A percentile compares a stretch with the other conserved stretches of the same genome.
phyloP scores from a whole-genome alignment of 1,140 invertebrate species.

The Diachasmimorpha longicaudata region DNA sequence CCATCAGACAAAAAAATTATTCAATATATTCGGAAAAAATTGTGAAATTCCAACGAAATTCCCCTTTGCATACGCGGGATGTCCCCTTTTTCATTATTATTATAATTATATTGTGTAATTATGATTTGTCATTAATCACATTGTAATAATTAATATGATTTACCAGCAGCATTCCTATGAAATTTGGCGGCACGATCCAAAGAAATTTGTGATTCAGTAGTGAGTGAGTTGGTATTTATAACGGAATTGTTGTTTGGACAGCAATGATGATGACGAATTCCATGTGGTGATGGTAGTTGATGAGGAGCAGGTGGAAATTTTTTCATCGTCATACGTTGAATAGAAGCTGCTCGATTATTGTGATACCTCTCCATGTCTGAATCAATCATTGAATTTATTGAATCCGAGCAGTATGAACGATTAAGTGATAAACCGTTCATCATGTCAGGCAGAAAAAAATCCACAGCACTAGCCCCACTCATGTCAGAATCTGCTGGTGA shows the following conservation, averaged over 20 bases:
- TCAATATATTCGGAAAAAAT: no score
- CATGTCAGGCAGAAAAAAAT: constrained; percentile 69
- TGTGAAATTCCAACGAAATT: no score
- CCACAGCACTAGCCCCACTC: constrained; percentile 68
- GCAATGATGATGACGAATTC: constrained; percentile 49
- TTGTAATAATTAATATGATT: constrained; percentile 29
- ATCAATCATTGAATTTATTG: constrained; percentile 39
- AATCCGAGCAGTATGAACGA: constrained; percentile 41
- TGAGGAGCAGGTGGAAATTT: constrained; percentile 47
- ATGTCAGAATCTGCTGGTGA: constrained; percentile 70
- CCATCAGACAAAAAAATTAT: no score
- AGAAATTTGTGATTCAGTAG: constrained; percentile 52
- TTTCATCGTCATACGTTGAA: constrained; percentile 45
- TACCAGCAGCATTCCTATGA: constrained; percentile 77
- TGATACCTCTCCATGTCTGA: constrained; percentile 37
- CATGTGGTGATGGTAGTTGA: constrained; percentile 49
- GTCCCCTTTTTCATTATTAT: no score
- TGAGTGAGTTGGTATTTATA: constrained; percentile 29
- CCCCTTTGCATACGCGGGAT: no score
- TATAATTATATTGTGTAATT: no score
- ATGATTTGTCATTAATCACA: no score
- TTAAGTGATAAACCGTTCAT: constrained; percentile 60
- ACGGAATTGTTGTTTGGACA: constrained; percentile 43
- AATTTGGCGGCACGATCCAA: constrained; percentile 77
- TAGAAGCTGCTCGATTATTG: constrained; percentile 36